phyloP scores from a whole-genome alignment of 2,797 vertebrate species.

The Chelidonichthys spinosus region DNA sequence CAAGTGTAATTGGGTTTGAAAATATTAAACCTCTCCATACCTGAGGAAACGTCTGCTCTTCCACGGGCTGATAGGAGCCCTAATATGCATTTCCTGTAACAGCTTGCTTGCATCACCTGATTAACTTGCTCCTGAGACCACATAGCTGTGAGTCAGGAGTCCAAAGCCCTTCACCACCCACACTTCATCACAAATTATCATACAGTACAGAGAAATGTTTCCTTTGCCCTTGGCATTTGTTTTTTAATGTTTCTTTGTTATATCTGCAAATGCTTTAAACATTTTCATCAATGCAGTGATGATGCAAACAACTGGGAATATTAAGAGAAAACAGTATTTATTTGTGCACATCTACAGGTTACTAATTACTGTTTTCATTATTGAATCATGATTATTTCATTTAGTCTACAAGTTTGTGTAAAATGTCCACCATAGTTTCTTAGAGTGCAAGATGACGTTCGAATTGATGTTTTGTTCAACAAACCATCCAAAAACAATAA shows the following conservation, averaged over 20 bases:
- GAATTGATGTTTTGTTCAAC: not conserved
- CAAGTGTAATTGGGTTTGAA: constrained; percentile 73
- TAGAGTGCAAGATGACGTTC: not conserved
- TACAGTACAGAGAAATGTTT: not conserved
- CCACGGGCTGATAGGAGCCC: constrained; percentile 54
- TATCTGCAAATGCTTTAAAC: not conserved
- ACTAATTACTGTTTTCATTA: not conserved
- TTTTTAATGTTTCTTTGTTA: not conserved
- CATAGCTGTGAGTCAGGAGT: constrained; percentile 33
- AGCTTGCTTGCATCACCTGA: constrained; percentile 59
- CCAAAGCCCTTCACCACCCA: constrained; percentile 12
- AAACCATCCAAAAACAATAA: not conserved
- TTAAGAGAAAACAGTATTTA: not conserved
- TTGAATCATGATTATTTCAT: not conserved
- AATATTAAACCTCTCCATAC: constrained; percentile 78
- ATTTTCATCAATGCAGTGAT: not conserved
- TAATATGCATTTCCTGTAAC: constrained; percentile 67
- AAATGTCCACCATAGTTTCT: not conserved
- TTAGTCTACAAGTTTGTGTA: not conserved
- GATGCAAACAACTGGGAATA: not conserved
- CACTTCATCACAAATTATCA: constrained; percentile 27
- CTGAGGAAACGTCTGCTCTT: constrained; percentile 68
- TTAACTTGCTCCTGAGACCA: constrained; percentile 57
- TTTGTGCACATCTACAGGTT: constrained; percentile 1
- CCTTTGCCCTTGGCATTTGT: not conserved